Conservation (phyloP, 2,888 invertebrate species). For the Leptopilina syphax region DNA sequence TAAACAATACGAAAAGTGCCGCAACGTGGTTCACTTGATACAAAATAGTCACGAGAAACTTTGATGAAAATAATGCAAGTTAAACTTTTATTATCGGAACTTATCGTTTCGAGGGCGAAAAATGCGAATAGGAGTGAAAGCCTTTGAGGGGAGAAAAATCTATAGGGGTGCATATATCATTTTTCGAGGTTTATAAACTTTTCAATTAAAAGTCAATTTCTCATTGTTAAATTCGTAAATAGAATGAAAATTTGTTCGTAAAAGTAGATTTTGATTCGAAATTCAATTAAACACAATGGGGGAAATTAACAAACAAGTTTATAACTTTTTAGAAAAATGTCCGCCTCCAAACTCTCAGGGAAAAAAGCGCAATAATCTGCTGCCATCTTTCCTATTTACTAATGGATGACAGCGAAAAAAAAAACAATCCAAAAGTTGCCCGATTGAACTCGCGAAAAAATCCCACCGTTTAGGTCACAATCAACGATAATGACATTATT, state of each 20-base stretch:
- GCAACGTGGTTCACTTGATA: conserved; percentile 12
- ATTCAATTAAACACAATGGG: conserved; percentile 46
- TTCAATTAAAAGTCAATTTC: conserved; percentile 40
- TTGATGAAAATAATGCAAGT: conserved; percentile 13
- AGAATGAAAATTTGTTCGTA: conserved; percentile 60
- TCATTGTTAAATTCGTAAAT: conserved; percentile 8
- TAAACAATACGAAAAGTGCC: conserved; percentile 27
- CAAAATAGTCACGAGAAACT: conserved; percentile 2
- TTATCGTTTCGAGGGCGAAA: conserved; percentile 35
- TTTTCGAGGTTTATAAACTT: conserved; percentile 33
- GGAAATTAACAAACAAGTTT: conserved; percentile 48
- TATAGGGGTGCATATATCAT: conserved; percentile 50
- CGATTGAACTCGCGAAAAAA: conserved; percentile 69
- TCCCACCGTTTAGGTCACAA: conserved; percentile 55
- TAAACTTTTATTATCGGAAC: conserved; percentile 32
- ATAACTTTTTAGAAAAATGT: conserved; percentile 71
- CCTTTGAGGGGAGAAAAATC: conserved; percentile 51
- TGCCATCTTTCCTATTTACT: conserved; percentile 77
- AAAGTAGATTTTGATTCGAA: conserved; percentile 61
- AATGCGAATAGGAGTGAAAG: conserved; percentile 36
- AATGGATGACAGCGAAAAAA: conserved; percentile 75
- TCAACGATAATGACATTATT: conserved; percentile 48
- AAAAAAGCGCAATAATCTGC: conserved; percentile 76
- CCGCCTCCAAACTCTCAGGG: conserved; percentile 67
- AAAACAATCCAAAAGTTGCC: conserved; percentile 74